A percentile compares a stretch with the other conserved stretches of the same genome.
Evolutionary conservation across 2,113 vertebrate species (phyloP).

Genomic region (Xiphorhynchus elegans): DNA sequence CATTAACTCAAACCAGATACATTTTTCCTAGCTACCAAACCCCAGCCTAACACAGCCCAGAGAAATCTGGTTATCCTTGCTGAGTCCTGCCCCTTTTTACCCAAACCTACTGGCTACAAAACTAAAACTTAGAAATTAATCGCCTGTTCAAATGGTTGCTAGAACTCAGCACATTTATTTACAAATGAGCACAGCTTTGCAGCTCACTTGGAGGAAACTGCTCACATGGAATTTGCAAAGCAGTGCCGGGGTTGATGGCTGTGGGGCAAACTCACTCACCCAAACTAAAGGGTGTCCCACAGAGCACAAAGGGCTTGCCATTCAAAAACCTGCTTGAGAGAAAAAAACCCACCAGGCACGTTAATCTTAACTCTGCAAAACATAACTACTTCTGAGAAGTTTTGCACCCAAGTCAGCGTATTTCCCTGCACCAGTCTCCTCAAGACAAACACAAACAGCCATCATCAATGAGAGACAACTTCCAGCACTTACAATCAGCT

Average conservation of each 20-base stretch:
- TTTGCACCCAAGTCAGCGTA: accelerated
- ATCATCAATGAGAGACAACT: background rate
- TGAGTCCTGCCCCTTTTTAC: background rate
- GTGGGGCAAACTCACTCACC: background rate
- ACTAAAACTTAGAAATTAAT: background rate
- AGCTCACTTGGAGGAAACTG: background rate
- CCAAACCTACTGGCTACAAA: background rate
- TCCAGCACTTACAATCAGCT: background rate
- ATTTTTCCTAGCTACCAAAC: background rate
- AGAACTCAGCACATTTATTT: background rate
- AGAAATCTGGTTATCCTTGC: background rate
- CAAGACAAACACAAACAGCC: background rate
- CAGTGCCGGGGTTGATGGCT: background rate
- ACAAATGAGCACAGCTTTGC: background rate
- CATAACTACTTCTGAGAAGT: background rate
- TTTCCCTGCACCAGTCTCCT: background rate
- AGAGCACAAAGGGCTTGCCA: background rate
- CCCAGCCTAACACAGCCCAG: background rate
- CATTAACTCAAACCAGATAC: too few species aligned
- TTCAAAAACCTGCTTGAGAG: background rate
- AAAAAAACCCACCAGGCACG: background rate
- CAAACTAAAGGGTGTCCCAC: background rate
- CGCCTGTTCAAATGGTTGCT: background rate
- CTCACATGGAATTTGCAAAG: background rate
- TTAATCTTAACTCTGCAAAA: background rate